phyloP scores from a whole-genome alignment of 2,113 vertebrate genomes.

The Galeopterus variegatus region DNA sequence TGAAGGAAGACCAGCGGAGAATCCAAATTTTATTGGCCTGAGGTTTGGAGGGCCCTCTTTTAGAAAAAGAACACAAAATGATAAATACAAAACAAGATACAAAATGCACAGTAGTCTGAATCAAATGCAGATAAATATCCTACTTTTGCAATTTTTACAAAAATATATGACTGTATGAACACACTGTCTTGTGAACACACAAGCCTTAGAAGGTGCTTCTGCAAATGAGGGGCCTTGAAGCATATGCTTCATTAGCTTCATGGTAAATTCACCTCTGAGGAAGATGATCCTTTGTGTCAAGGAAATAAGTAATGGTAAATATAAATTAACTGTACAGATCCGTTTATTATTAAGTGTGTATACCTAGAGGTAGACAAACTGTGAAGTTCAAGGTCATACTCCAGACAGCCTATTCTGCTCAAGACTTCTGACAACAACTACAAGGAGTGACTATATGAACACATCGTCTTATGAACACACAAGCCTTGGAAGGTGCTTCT shows the following conservation, averaged over 20 bases:
- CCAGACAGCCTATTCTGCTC: background rate
- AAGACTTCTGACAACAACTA: background rate
- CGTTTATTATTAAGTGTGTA: background rate
- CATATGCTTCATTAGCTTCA: background rate
- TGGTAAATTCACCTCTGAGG: background rate
- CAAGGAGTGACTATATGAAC: background rate
- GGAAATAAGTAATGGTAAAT: constrained; percentile 22
- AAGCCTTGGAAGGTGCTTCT: background rate
- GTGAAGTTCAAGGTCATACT: background rate
- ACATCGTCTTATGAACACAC: background rate
- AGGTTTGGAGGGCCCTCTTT: background rate
- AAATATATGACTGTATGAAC: background rate
- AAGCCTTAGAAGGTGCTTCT: background rate
- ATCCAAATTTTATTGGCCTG: background rate
- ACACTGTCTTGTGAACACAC: background rate
- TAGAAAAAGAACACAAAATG: background rate
- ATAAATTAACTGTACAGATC: background rate
- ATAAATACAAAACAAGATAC: background rate
- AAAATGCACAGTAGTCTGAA: background rate
- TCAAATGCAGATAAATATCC: background rate
- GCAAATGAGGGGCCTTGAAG: background rate
- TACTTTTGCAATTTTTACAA: background rate
- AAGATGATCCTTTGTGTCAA: background rate
- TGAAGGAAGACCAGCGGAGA: background rate
- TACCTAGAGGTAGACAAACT: background rate